Percentiles rank a stretch among this genome's conserved stretches.
Conservation (phyloP, 1,140 invertebrate genomes). For the Temnothorax nylanderi region DNA sequence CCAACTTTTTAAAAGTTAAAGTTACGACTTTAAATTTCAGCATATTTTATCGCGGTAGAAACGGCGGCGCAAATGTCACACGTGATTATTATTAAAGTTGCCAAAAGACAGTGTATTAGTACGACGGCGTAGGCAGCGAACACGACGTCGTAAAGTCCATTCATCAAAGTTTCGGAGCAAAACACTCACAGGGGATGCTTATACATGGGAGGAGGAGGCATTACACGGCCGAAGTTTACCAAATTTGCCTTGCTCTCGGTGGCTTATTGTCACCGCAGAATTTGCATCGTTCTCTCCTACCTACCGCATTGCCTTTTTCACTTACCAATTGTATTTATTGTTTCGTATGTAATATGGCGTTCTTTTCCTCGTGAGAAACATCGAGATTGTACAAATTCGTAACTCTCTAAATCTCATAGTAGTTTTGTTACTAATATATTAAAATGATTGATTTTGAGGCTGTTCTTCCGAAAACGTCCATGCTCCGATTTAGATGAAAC, state of each 20-base stretch:
- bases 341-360: not conserved
- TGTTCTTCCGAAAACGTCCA: too few species aligned
- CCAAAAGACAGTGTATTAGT: constrained; percentile 1
- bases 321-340: not conserved
- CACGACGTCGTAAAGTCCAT: constrained; percentile 34
- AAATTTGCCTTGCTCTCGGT: constrained; percentile 29
- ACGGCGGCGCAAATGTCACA: not conserved
- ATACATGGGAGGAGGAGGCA: not conserved
- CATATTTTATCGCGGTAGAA: not conserved
- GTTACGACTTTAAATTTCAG: not conserved
- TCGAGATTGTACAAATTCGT: not conserved
- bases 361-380: not conserved
- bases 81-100: constrained; percentile 32
- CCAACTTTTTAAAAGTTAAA: not conserved
- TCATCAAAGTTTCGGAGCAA: constrained; percentile 43
- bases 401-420: too few species aligned
- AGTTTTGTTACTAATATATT: too few species aligned
- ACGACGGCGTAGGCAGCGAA: not conserved
- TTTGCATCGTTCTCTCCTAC: constrained; percentile 30
- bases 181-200: not conserved
- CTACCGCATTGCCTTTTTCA: not conserved
- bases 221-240: constrained; percentile 21
- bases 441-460: too few species aligned
- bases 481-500: too few species aligned
- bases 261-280: constrained; percentile 45